These are phyloP conservation scores for Balanococcus diminutus DNA, from an alignment of 2,888 invertebrate species.

Conservation along the genomic window DNA sequence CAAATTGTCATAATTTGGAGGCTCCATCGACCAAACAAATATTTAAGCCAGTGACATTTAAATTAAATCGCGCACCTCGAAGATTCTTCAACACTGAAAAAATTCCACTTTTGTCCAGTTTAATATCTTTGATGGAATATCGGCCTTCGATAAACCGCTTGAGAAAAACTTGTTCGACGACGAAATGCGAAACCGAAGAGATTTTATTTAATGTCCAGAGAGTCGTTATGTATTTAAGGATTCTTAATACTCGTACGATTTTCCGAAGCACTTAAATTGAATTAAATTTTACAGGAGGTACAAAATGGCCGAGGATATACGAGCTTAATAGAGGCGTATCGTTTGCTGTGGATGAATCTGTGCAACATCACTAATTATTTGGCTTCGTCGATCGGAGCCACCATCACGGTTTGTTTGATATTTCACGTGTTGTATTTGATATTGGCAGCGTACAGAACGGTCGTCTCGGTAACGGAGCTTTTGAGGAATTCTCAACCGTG, in stretches of 20 bases:
- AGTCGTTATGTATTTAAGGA: background rate
- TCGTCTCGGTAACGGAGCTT: constrained; percentile 9
- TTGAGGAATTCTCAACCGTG: background rate
- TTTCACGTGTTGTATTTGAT: constrained; percentile 42
- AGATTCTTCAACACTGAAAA: background rate
- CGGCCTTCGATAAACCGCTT: no score
- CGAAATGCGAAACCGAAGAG: background rate
- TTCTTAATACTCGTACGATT: background rate
- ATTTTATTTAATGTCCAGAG: background rate
- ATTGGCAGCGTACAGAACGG: constrained; percentile 20
- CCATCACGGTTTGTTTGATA: constrained; percentile 46
- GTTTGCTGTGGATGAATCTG: constrained; percentile 36
- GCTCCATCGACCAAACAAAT: background rate
- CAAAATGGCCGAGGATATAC: constrained; percentile 22
- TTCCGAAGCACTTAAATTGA: background rate
- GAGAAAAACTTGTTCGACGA: background rate
- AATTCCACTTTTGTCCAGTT: background rate
- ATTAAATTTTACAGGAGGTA: constrained; percentile 32
- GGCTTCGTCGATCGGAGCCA: constrained; percentile 37
- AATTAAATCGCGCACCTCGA: background rate
- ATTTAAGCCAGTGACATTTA: background rate
- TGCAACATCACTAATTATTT: constrained; percentile 38
- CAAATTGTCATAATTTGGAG: background rate
- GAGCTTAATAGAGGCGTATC: constrained; percentile 32
- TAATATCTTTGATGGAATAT: background rate